Percentiles rank a stretch among this genome's conserved stretches.
phyloP scores from a whole-genome alignment of 1,140 invertebrate genomes.

The Drosophila equinoxialis region DNA sequence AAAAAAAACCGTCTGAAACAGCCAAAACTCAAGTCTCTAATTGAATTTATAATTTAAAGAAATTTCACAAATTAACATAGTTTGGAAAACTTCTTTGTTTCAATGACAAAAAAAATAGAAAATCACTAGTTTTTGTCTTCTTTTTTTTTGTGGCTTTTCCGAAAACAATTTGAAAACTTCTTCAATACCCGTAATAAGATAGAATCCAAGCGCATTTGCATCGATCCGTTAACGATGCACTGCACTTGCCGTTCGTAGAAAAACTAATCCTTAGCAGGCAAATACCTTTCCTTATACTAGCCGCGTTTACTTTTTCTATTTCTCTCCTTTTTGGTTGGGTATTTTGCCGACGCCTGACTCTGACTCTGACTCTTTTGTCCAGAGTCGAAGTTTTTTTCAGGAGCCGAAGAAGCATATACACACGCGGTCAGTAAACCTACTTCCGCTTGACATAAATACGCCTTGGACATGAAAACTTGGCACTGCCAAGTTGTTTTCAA shows the following conservation, averaged over 20 bases:
- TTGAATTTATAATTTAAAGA: slow-evolving; percentile 7
- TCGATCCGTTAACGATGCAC: slow-evolving; percentile 82
- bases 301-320: slow-evolving; percentile 37
- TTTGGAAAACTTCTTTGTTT: background rate
- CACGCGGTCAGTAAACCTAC: slow-evolving; percentile 83
- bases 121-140: background rate
- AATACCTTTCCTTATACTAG: slow-evolving; percentile 70
- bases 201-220: slow-evolving; percentile 69
- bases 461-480: slow-evolving; percentile 83
- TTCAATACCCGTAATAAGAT: slow-evolving; percentile 16
- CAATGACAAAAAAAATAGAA: background rate
- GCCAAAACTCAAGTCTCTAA: slow-evolving; percentile 26
- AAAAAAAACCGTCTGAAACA: slow-evolving; percentile 39
- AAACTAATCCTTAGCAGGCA: slow-evolving; percentile 76
- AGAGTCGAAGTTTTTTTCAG: slow-evolving; percentile 33
- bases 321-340: slow-evolving; percentile 23
- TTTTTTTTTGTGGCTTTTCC: background rate
- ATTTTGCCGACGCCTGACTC: slow-evolving; percentile 19
- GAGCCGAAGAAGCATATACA: slow-evolving; percentile 23
- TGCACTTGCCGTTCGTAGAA: slow-evolving; percentile 78
- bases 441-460: slow-evolving; percentile 83
- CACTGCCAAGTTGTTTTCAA: slow-evolving; percentile 66
- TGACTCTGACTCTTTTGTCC: slow-evolving; percentile 8
- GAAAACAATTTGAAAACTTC: background rate
- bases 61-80: slow-evolving; percentile 9